phyloP scores from a whole-genome alignment of 1,140 invertebrate species.

The Procambarus virginalis region DNA sequence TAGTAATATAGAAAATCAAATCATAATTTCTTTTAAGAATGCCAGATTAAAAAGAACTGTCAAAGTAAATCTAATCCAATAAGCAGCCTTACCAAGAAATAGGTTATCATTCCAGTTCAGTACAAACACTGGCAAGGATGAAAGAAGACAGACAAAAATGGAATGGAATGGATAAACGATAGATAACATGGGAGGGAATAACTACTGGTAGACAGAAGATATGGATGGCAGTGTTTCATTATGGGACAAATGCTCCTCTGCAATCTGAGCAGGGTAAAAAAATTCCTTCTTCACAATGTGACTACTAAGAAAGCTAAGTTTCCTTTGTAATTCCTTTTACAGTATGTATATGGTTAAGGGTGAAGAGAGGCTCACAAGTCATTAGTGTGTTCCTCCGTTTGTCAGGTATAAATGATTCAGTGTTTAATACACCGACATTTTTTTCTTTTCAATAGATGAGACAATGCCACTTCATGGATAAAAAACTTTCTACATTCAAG shows the following conservation, averaged over 20 bases:
- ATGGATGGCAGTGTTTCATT: conserved; percentile 56
- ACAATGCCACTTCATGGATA: not conserved
- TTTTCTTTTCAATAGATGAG: not conserved
- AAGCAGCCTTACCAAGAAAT: not conserved
- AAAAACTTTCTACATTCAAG: not conserved
- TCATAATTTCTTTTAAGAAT: not conserved
- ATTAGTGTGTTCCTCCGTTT: not conserved
- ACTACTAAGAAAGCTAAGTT: conserved; percentile 10
- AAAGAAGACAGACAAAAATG: not conserved
- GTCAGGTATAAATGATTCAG: not conserved
- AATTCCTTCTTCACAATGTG: not conserved
- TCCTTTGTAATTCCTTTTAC: not conserved
- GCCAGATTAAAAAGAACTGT: not conserved
- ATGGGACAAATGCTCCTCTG: conserved; percentile 49
- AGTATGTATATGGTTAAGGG: not conserved
- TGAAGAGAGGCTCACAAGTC: not conserved
- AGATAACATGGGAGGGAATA: conserved; percentile 23
- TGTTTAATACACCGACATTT: not conserved
- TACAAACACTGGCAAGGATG: not conserved
- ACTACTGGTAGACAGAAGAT: conserved; percentile 55
- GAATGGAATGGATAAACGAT: conserved; percentile 17
- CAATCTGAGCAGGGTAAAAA: conserved; percentile 41
- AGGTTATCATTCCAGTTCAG: not conserved
- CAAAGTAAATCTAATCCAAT: not conserved
- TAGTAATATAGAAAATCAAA: not conserved